Evolutionary conservation across 2,888 invertebrate species (phyloP).

Genomic region (Anodontia alba): DNA sequence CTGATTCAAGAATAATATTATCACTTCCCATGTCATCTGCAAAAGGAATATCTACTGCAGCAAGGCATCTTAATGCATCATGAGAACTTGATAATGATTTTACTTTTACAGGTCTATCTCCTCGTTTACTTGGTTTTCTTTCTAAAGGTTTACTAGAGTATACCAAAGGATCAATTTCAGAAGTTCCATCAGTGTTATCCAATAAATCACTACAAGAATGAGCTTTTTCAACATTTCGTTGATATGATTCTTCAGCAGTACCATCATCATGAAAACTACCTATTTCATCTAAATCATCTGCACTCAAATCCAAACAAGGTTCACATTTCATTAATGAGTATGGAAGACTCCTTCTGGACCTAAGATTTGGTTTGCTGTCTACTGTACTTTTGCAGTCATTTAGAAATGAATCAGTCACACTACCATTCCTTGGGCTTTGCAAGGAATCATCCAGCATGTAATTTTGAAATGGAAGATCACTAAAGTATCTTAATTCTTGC

Average conservation of each 20-base stretch:
- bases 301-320: conserved; percentile 48
- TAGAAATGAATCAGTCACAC: background rate
- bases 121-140: conserved; percentile 26
- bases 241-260: conserved; percentile 2
- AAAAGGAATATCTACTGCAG: background rate
- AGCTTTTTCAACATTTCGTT: conserved; percentile 22
- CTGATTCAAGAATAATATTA: background rate
- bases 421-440: background rate
- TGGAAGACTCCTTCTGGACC: background rate
- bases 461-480: background rate
- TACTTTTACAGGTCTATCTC: conserved; percentile 46
- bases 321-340: background rate
- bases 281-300: conserved; percentile 46
- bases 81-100: conserved; percentile 64
- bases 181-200: conserved; percentile 19
- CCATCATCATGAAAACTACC: conserved; percentile 19
- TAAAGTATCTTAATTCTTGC: background rate
- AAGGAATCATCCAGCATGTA: background rate
- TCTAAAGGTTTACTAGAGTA: conserved; percentile 11
- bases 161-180: background rate
- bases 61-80: conserved; percentile 46
- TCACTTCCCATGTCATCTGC: background rate
- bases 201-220: conserved; percentile 52
- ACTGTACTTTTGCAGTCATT: background rate
- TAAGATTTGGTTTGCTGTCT: background rate